Percentiles rank a stretch among this genome's conserved stretches.
These are phyloP conservation scores for Zaprionus vittiger DNA, from an alignment of 1,140 invertebrate genomes.

Conservation along the genomic window DNA sequence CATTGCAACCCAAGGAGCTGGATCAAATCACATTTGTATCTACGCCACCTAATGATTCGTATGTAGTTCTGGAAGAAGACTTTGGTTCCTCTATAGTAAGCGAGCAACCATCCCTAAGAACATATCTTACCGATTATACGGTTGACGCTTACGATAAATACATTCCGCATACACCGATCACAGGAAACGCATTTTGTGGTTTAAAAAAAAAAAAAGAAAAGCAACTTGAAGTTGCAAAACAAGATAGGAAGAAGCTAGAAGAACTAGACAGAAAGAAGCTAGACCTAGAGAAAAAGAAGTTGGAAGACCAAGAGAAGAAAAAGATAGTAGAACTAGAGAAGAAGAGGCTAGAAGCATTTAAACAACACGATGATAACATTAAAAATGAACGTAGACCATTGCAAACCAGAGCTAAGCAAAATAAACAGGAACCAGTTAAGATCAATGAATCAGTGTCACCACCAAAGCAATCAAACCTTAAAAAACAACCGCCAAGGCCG, in stretches of 20 bases:
- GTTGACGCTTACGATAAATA: not conserved
- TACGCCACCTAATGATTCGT: not conserved
- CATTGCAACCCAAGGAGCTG: not conserved
- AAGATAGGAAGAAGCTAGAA: not conserved
- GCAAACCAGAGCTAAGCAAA: too few relatives aligned
- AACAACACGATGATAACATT: too few relatives aligned
- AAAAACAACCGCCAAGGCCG: too few relatives aligned
- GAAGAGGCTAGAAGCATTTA: too few relatives aligned
- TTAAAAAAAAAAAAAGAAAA: too few relatives aligned
- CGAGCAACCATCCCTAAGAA: not conserved
- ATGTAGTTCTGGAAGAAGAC: not conserved
- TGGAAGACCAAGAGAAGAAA: not conserved
- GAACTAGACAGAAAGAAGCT: not conserved
- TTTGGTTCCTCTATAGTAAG: not conserved
- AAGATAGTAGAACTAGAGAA: not conserved
- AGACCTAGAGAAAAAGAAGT: too few relatives aligned
- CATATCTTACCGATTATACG: not conserved
- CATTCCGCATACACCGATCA: not conserved
- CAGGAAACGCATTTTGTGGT: too few relatives aligned
- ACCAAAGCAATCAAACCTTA: too few relatives aligned
- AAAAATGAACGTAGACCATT: too few relatives aligned
- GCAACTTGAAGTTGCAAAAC: too few relatives aligned
- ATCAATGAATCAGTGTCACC: too few relatives aligned
- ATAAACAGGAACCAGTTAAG: too few relatives aligned
- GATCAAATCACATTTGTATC: not conserved